Percentiles rank a stretch among this genome's conserved stretches.
phyloP scores from a whole-genome alignment of 2,797 vertebrate species.

The Sylvia borin region DNA sequence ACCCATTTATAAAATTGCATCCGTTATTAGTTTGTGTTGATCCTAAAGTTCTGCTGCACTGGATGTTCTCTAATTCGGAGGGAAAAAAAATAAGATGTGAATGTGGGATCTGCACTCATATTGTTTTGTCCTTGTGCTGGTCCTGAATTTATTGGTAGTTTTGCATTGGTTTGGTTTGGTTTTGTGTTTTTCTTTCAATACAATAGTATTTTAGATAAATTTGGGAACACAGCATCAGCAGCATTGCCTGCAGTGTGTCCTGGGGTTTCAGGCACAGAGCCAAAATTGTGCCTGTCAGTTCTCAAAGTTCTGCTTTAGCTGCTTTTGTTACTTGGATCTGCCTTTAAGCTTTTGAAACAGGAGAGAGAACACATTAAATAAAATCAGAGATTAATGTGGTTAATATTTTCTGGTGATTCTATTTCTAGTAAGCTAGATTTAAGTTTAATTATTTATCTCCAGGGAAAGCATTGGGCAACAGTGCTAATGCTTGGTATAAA shows the following conservation, averaged over 20 bases:
- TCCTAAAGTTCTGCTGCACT: background rate
- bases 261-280: background rate
- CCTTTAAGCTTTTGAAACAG: background rate
- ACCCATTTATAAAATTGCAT: background rate
- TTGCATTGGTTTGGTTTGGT: background rate
- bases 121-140: background rate
- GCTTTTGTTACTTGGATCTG: background rate
- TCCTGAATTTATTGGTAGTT: background rate
- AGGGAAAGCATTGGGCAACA: background rate
- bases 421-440: slow-evolving; percentile 61
- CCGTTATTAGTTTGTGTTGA: background rate
- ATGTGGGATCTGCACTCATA: background rate
- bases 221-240: background rate
- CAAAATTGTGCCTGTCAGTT: background rate
- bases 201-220: background rate
- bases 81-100: background rate
- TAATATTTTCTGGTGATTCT: slow-evolving; percentile 72
- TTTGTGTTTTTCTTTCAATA: background rate
- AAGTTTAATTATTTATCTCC: slow-evolving; percentile 74
- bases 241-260: background rate
- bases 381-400: slow-evolving; percentile 56
- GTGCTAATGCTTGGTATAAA: background rate
- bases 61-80: background rate
- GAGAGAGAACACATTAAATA: background rate
- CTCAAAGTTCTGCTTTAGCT: background rate